Percentiles rank a stretch among this genome's conserved stretches.
phyloP scores from a whole-genome alignment of 2,113 vertebrate species.

The Carassius carassius region DNA sequence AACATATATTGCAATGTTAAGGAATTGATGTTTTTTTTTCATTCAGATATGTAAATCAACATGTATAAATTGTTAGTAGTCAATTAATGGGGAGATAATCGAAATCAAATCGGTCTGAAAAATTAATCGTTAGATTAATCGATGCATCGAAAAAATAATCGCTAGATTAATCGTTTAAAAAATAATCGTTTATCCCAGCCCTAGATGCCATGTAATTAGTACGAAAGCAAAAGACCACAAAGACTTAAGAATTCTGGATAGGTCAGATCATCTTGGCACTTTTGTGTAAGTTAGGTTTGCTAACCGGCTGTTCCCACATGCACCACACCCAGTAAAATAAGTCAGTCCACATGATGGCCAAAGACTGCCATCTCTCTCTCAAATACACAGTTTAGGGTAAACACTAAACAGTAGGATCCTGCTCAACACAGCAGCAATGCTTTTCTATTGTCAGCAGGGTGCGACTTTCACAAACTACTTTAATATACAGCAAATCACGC shows the following conservation, averaged over 20 bases:
- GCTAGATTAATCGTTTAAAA: too few species aligned
- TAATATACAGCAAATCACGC: background rate
- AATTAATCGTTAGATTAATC: too few species aligned
- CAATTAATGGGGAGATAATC: too few species aligned
- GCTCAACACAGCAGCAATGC: conserved; percentile 64
- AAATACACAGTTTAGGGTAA: conserved; percentile 62
- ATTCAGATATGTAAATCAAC: too few species aligned
- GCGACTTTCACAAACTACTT: conserved; percentile 1
- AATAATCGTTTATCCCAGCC: too few species aligned
- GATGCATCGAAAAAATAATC: too few species aligned
- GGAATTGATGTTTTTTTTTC: too few species aligned
- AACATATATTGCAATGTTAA: too few species aligned
- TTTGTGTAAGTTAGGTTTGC: background rate
- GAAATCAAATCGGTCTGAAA: too few species aligned
- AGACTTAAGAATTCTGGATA: background rate
- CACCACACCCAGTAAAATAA: conserved; percentile 38
- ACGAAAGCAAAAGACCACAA: background rate
- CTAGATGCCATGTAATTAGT: background rate
- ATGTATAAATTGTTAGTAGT: too few species aligned
- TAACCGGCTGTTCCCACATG: background rate
- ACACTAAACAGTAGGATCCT: conserved; percentile 65
- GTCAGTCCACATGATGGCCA: conserved; percentile 17
- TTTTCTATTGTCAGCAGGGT: conserved; percentile 55
- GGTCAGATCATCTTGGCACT: background rate
- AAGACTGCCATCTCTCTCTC: background rate